Base-by-base conservation (phyloP, 2,888 invertebrate species). In the Mellilla xanthometata region DNA sequence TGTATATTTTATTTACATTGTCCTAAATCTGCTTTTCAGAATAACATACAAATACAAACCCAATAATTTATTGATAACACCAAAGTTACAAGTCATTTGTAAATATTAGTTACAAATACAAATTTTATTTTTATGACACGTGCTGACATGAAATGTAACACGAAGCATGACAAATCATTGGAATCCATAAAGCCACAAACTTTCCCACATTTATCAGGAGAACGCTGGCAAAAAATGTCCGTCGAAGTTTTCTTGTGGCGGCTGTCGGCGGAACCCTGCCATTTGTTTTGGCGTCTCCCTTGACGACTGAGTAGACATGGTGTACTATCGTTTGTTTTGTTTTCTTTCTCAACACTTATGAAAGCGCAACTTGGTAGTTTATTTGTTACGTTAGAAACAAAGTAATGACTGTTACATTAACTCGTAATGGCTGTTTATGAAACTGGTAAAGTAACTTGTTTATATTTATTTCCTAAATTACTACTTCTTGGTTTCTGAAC, bases 261-360 rank as follows among this genome's bases (percentile, higher is more conserved):
- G n/a, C n/a, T 40, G 27, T 35, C 35, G 35, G 24, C 52, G 39
- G 52, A 49, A 56, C 55, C 52, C 45, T 8, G 7, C 8, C 8
- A 35, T 36, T 32, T 24, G 5, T 28, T 39, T 19, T 10, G 9
- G 8, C 3, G 26, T 15, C 33, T 26, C 50, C 31, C 55, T 52
- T 55, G 46, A 23, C 52, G 28, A 27, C 49, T 26, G 32, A 43
- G 30, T 50, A 34, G 26, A 23, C 28, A 39, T n/a, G 42, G 44
- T 29, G 12, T 32, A 27, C 38, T 27, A 46, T 26, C 11, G 22
- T 12, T 36, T 40, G 27, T 40, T 46, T 30, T 30, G 15, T 39
- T 34, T 35, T 24, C 6, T 36, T 38, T 23, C 31, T n/a, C 24
- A n/a, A 39, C 39, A 31, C 24, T 39, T 39, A 31, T 29, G 7